Percentiles rank a stretch among this genome's conserved stretches.
Evolutionary conservation across 2,797 vertebrate species (phyloP).

Genomic region (Amniataba percoides): DNA sequence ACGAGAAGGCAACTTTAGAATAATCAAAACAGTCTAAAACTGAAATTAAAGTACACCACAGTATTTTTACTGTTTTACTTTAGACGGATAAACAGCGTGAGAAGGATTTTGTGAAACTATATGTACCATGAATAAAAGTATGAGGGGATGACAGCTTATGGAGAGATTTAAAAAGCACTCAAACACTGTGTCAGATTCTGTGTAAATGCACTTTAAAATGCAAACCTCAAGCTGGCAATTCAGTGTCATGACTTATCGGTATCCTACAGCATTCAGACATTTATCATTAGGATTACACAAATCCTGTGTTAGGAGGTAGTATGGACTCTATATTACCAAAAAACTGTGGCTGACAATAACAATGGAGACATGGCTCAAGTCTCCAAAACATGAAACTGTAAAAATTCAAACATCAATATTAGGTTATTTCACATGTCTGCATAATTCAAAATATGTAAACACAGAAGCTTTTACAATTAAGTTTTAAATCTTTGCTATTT

Average conservation of each 20-base stretch:
- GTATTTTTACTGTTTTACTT: background rate
- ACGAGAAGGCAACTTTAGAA: background rate
- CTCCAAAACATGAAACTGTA: constrained; percentile 1
- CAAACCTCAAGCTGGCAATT: background rate
- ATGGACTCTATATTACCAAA: background rate
- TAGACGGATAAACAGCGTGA: background rate
- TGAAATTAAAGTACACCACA: no score
- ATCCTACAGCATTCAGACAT: background rate
- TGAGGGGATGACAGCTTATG: background rate
- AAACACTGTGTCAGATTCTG: background rate
- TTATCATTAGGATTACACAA: background rate
- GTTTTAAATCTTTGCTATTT: background rate
- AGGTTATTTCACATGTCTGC: background rate
- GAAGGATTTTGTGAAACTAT: background rate
- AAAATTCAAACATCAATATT: background rate
- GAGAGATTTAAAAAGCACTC: background rate
- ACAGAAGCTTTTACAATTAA: background rate
- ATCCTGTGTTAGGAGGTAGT: background rate
- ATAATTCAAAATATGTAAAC: background rate
- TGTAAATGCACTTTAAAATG: background rate
- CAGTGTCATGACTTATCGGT: background rate
- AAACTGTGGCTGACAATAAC: constrained; percentile 4
- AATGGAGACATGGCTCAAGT: background rate
- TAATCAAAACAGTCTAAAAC: background rate
- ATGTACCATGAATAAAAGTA: background rate